A percentile compares a stretch with the other conserved stretches of the same genome.
Evolutionary conservation across 2,888 invertebrate genomes (phyloP).

Genomic region (Crossocerus cetratus): DNA sequence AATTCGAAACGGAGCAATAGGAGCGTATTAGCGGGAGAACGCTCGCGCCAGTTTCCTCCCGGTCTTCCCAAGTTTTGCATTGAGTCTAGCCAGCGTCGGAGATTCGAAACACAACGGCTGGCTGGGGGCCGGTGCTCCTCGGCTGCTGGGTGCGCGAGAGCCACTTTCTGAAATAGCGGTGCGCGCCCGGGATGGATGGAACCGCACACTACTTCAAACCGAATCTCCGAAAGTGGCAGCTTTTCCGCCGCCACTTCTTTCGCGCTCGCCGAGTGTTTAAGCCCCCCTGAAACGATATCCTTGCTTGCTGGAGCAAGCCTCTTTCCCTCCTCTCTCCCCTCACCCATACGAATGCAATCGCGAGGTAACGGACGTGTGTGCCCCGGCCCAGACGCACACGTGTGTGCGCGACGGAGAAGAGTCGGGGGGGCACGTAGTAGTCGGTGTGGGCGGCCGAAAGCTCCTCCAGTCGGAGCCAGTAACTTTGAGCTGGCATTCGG

Average conservation of each 20-base stretch:
- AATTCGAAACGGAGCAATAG: too few species aligned
- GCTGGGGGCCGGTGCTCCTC: too few species aligned
- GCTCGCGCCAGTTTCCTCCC: too few species aligned
- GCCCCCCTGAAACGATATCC: slow-evolving; percentile 4
- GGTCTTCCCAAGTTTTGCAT: too few species aligned
- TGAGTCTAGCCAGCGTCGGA: too few species aligned
- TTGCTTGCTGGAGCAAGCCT: neutral
- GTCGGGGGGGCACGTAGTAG: neutral
- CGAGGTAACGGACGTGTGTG: too few species aligned
- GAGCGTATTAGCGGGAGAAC: too few species aligned
- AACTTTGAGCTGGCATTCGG: slow-evolving; percentile 34
- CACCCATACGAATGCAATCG: neutral
- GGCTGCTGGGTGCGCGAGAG: too few species aligned
- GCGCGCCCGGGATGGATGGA: slow-evolving; percentile 20
- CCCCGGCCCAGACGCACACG: too few species aligned
- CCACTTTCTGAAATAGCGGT: too few species aligned
- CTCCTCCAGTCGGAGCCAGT: slow-evolving; percentile 11
- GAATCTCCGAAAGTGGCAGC: neutral
- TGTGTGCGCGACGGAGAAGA: too few species aligned
- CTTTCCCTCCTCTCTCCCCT: neutral
- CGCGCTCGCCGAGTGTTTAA: slow-evolving; percentile 1
- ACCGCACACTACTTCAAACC: slow-evolving; percentile 15
- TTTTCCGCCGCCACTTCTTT: neutral
- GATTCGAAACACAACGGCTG: too few species aligned
- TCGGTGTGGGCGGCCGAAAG: neutral